Evolutionary conservation across 2,888 invertebrate genomes (phyloP).

Genomic region (Phania funesta): DNA sequence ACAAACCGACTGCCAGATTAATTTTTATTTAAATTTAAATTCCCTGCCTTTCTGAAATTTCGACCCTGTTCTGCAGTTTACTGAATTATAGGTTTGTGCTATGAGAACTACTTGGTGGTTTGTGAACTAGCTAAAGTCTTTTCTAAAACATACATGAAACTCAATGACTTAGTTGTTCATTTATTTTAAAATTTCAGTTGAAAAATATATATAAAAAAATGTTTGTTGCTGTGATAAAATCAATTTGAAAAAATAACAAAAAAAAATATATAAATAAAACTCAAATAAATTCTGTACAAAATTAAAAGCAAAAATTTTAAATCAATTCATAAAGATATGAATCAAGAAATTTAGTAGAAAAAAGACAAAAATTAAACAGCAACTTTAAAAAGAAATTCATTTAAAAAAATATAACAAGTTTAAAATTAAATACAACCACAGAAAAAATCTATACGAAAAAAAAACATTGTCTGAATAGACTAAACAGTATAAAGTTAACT

Average conservation of each 20-base stretch:
- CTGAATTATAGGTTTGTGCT: neutral
- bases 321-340: conserved; percentile 1
- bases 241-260: conserved; percentile 63
- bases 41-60: no score
- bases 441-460: conserved; percentile 43
- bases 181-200: neutral
- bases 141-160: neutral
- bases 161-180: conserved; percentile 1
- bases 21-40: no score
- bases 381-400: conserved; percentile 34
- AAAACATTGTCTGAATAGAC: conserved; percentile 60
- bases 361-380: conserved; percentile 30
- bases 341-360: conserved; percentile 25
- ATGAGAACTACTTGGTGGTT: conserved; percentile 14
- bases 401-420: conserved; percentile 38
- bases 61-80: no score
- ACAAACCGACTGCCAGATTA: no score
- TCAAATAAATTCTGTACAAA: conserved; percentile 59
- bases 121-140: conserved; percentile 43
- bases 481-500: conserved; percentile 79
- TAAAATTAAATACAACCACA: conserved; percentile 25
- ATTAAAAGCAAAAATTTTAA: conserved; percentile 17
- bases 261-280: conserved; percentile 55
- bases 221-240: conserved; percentile 73
- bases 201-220: conserved; percentile 62